Evolutionary conservation across 2,113 vertebrate genomes (phyloP).

Genomic region (Riparia riparia): DNA sequence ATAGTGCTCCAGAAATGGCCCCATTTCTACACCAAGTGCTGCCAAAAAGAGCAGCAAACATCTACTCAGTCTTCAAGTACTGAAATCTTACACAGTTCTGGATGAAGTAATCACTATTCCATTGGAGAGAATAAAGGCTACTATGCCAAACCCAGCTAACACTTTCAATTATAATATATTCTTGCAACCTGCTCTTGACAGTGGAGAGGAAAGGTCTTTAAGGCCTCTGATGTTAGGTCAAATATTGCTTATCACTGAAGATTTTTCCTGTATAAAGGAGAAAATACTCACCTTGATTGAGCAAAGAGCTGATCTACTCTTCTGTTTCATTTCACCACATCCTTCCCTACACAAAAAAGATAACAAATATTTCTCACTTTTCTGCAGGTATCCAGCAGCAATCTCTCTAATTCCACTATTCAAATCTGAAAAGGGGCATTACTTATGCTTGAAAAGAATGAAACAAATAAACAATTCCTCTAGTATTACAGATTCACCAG

Average conservation of each 20-base stretch:
- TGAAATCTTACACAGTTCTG: not conserved
- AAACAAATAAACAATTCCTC: not conserved
- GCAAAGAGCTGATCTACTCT: not conserved
- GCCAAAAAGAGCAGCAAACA: not conserved
- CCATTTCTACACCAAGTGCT: not conserved
- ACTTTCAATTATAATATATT: not conserved
- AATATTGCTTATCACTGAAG: not conserved
- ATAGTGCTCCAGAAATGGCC: not conserved
- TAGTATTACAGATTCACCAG: not conserved
- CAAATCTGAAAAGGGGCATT: not conserved
- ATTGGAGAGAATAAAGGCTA: not conserved
- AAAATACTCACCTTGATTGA: not conserved
- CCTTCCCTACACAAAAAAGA: not conserved
- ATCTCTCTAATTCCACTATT: not conserved
- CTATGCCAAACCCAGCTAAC: not conserved
- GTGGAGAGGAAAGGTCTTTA: not conserved
- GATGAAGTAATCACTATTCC: not conserved
- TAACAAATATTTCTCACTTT: slow-evolving; percentile 27
- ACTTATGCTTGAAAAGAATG: not conserved
- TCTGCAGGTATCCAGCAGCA: not conserved
- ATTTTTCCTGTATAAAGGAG: not conserved
- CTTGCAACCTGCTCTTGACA: not conserved
- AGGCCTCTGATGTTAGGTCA: not conserved
- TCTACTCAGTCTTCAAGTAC: not conserved
- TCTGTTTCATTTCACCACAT: not conserved